Conservation (phyloP, 2,113 vertebrate species). For the Aldabrachelys gigantea region DNA sequence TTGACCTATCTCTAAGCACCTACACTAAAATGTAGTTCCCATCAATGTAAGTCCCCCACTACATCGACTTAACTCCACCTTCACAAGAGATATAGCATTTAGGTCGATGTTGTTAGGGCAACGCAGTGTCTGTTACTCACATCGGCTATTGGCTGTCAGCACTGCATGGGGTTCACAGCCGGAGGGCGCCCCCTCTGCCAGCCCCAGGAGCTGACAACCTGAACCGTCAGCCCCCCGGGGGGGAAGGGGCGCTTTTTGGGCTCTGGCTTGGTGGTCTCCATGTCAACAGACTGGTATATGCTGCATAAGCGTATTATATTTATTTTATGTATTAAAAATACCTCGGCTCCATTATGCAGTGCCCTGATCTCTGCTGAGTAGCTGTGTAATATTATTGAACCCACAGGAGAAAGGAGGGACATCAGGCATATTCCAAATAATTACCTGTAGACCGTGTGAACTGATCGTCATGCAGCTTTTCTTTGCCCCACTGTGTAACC, state of each 20-base stretch:
- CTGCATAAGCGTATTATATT: not conserved
- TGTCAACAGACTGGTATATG: not conserved
- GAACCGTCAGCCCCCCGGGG: no score
- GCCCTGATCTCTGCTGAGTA: not conserved
- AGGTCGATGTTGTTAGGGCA: no score
- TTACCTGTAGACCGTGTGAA: not conserved
- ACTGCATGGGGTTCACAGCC: no score
- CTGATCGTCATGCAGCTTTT: not conserved
- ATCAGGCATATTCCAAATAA: not conserved
- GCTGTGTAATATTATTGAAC: not conserved
- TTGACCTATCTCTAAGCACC: no score
- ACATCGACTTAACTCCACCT: no score
- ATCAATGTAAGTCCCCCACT: no score
- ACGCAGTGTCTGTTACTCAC: no score
- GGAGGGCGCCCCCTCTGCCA: no score
- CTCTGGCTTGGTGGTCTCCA: not conserved
- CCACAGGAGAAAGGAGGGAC: not conserved
- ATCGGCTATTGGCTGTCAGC: no score
- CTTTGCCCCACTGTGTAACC: not conserved
- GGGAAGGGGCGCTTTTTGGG: not conserved
- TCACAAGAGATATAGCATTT: no score
- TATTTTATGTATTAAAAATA: not conserved
- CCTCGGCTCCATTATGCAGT: not conserved
- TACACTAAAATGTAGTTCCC: no score
- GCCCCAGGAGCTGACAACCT: no score